Evolutionary conservation across 2,888 invertebrate species (phyloP), one percentile per base, ranked within the genome.

Genomic region (Carcina quercana): DNA sequence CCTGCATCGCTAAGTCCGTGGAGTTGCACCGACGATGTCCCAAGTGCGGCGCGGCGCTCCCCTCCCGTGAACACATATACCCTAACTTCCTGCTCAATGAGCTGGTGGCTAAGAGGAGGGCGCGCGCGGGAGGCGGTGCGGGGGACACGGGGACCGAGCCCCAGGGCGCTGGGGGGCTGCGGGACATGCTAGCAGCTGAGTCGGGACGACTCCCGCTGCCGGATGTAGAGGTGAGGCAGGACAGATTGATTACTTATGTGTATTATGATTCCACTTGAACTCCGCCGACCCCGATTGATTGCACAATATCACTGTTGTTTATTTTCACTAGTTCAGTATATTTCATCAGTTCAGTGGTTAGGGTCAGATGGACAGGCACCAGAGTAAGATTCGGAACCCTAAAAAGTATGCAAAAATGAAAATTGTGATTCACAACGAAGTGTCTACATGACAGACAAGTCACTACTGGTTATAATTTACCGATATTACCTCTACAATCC

Each of bases 1-100:
- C 88, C 11, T 97, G 96, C 70, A 93, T 96, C 53, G 92, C 90
- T 22, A 96, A 96, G 82, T 89, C 94, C 10, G 97, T 97, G 69
- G 95, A 96, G 86, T 91, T 97, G 29, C 79, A 80, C 40, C 59
- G 76, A 2, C 85, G 91, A 26, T 96, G 96, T 65, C 95, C 96
- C 1, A 93, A 94, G 65, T 96, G 96, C 66, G 92, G 91, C 50
- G 89, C 88, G 8, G 84, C 87, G 2, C 76, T 95, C 5, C 87
- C 89, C 1, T 87, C 87, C 1, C 85, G 86, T 43, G 94, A 90
- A 46, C 86, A 89, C 54, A 90, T 95, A 36, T 94, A 94, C 60
- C 96, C 96, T 0, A 96, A 96, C 74, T 93, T 94, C 62, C 76
- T 93, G 34, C 83, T 96, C 20, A 94, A 95, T 65, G 94, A 95